A percentile compares a stretch with the other conserved stretches of the same genome.
These are phyloP conservation scores for Enteromius fasciolatus DNA, from an alignment of 2,797 vertebrate genomes.

Conservation along the genomic window DNA sequence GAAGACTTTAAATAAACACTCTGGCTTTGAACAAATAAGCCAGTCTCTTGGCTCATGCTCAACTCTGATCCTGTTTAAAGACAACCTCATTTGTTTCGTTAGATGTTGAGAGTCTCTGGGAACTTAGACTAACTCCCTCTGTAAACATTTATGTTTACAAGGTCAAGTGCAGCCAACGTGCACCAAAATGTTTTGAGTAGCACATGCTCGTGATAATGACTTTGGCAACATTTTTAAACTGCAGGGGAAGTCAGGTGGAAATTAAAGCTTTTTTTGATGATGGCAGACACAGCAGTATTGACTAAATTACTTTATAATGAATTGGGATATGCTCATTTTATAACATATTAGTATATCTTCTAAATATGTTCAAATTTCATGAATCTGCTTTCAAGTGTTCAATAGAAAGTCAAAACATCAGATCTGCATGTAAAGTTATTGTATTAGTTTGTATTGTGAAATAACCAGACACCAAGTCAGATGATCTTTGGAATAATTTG, in stretches of 20 bases:
- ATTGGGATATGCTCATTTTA: not conserved
- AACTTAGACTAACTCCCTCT: slow-evolving; percentile 81
- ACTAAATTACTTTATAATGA: not conserved
- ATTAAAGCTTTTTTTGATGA: not conserved
- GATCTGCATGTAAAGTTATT: not conserved
- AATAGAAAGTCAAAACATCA: not conserved
- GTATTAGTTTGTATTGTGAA: slow-evolving; percentile 6
- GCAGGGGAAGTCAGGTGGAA: slow-evolving; percentile 10
- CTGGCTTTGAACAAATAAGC: slow-evolving; percentile 85
- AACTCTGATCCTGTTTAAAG: slow-evolving; percentile 74
- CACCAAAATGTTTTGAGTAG: slow-evolving; percentile 29
- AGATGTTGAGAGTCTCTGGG: slow-evolving; percentile 55
- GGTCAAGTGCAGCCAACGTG: slow-evolving; percentile 87
- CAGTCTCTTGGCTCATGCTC: slow-evolving; percentile 76
- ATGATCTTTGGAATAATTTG: slow-evolving; percentile 10
- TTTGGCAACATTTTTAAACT: slow-evolving; percentile 12
- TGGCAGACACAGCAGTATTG: not conserved
- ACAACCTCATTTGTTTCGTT: slow-evolving; percentile 58
- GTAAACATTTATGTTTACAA: slow-evolving; percentile 92
- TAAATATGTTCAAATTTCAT: not conserved
- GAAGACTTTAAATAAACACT: slow-evolving; percentile 86
- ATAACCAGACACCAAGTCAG: slow-evolving; percentile 2
- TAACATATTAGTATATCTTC: not conserved
- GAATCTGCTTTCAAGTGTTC: not conserved
- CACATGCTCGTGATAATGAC: not conserved